Conservation (phyloP, 1,140 invertebrate species). For the Venturia canescens region DNA sequence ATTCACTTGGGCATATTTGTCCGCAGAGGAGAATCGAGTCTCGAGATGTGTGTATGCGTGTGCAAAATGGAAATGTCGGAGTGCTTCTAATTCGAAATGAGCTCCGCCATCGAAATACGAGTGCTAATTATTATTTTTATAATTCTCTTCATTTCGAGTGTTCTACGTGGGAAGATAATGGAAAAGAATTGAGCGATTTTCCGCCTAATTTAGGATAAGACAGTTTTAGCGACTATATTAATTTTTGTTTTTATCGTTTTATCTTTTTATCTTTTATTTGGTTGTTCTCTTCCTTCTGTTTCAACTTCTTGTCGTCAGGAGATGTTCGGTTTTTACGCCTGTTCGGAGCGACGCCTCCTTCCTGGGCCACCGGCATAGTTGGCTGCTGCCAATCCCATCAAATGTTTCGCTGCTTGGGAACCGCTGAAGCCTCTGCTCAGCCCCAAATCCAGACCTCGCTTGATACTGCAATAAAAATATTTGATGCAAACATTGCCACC, state of each 20-base stretch:
- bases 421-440: conserved; percentile 91
- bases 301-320: conserved; percentile 19
- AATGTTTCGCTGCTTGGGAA: conserved; percentile 91
- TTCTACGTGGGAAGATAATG: too few relatives aligned
- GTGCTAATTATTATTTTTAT: too few relatives aligned
- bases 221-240: background rate
- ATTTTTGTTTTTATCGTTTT: conserved; percentile 14
- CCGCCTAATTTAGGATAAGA: too few relatives aligned
- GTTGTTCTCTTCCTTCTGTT: conserved; percentile 17
- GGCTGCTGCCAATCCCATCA: conserved; percentile 91
- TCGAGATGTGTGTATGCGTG: too few relatives aligned
- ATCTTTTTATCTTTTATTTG: conserved; percentile 40
- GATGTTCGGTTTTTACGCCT: conserved; percentile 57
- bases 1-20: too few relatives aligned
- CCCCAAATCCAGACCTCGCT: conserved; percentile 88
- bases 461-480: conserved; percentile 80
- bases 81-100: too few relatives aligned
- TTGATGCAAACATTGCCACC: background rate
- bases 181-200: too few relatives aligned
- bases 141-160: too few relatives aligned
- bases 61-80: too few relatives aligned
- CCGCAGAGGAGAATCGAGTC: too few relatives aligned
- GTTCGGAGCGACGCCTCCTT: conserved; percentile 85
- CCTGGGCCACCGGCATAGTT: conserved; percentile 92
- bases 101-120: too few relatives aligned